Conservation (phyloP, 2,113 vertebrate genomes). For the Acrocephalus arundinaceus region DNA sequence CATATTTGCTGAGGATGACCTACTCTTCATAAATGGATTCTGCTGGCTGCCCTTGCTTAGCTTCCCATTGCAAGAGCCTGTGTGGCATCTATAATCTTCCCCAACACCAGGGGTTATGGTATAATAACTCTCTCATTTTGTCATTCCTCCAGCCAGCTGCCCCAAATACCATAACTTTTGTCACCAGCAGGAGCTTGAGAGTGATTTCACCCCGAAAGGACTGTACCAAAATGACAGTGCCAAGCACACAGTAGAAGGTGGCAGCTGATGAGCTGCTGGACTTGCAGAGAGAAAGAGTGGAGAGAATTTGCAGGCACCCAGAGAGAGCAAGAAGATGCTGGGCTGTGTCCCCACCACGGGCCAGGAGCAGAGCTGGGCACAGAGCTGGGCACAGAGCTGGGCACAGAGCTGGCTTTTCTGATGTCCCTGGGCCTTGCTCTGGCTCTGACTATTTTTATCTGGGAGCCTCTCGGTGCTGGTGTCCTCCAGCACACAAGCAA, state of each 20-base stretch:
- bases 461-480: background rate
- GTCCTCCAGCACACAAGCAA: background rate
- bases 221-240: background rate
- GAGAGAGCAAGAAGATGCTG: background rate
- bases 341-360: rapidly evolving
- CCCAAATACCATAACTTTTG: background rate
- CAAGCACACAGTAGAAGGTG: background rate
- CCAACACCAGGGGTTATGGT: background rate
- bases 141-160: background rate
- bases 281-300: background rate
- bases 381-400: background rate
- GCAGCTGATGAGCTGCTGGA: background rate
- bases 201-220: background rate
- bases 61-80: background rate
- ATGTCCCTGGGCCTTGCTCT: background rate
- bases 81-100: background rate
- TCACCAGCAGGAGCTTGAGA: background rate
- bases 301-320: background rate
- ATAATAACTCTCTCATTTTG: background rate
- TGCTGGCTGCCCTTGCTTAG: constrained; percentile 38
- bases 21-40: constrained; percentile 49
- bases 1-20: constrained; percentile 70
- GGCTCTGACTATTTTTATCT: background rate
- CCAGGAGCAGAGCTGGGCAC: background rate
- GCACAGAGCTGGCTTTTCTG: background rate